Evolutionary conservation across 2,888 invertebrate genomes (phyloP).

Genomic region (Cosmorhoe ocellata): DNA sequence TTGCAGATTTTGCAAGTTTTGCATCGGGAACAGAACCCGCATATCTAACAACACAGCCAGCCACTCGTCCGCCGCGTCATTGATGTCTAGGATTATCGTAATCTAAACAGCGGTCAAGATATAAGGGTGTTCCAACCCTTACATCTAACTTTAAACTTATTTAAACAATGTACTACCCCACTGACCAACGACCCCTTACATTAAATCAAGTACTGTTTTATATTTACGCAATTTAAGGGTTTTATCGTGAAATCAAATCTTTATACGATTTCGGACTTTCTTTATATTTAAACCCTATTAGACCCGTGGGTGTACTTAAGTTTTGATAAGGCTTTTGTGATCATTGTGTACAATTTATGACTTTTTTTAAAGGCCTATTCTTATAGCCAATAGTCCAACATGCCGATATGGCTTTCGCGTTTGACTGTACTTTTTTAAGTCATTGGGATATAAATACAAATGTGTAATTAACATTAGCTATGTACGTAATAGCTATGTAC

Average conservation of each 20-base stretch:
- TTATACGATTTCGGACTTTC: constrained; percentile 60
- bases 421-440: too few relatives aligned
- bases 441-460: too few relatives aligned
- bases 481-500: too few relatives aligned
- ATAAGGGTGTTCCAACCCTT: constrained; percentile 57
- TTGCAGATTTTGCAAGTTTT: too few relatives aligned
- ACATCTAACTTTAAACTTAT: constrained; percentile 67
- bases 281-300: constrained; percentile 74
- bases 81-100: constrained; percentile 8
- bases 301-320: constrained; percentile 63
- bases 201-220: constrained; percentile 61
- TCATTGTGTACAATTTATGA: constrained; percentile 24
- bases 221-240: constrained; percentile 50
- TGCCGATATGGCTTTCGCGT: too few relatives aligned
- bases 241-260: constrained; percentile 68
- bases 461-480: too few relatives aligned
- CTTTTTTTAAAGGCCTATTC: background rate
- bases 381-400: too few relatives aligned
- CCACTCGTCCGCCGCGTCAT: too few relatives aligned
- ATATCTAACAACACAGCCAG: too few relatives aligned
- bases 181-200: constrained; percentile 67
- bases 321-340: constrained; percentile 47
- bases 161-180: constrained; percentile 57
- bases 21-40: too few relatives aligned
- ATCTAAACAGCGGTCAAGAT: constrained; percentile 36